A percentile compares a stretch with the other conserved stretches of the same genome.
These are phyloP conservation scores for Nothoprocta perdicaria DNA, from an alignment of 2,113 vertebrate genomes.

Conservation along the genomic window DNA sequence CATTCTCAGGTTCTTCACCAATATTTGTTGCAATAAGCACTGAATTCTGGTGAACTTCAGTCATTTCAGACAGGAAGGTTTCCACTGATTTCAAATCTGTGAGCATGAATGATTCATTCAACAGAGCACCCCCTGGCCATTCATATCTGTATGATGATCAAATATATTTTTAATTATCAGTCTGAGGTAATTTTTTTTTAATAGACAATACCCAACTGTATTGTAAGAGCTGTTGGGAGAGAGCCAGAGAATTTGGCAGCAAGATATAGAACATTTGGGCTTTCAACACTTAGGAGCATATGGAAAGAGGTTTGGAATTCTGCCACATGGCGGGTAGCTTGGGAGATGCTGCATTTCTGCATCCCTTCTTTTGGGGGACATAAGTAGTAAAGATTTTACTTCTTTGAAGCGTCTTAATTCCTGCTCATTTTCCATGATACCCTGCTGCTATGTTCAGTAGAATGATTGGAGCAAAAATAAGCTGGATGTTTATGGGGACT, in stretches of 20 bases:
- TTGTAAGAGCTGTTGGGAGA: constrained; percentile 26
- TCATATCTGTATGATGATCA: constrained; percentile 37
- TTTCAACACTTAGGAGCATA: constrained; percentile 57
- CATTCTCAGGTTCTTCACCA: background rate
- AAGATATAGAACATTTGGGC: constrained; percentile 59
- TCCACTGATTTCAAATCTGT: background rate
- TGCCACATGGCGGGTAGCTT: constrained; percentile 34
- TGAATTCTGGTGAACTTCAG: background rate
- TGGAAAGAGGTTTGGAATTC: constrained; percentile 60
- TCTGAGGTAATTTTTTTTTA: background rate
- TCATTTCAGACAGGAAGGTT: background rate
- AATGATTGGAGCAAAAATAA: background rate
- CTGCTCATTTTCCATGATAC: background rate
- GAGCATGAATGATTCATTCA: background rate
- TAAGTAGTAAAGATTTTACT: background rate
- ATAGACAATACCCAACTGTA: constrained; percentile 44
- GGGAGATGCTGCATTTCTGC: constrained; percentile 49
- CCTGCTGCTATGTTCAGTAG: background rate
- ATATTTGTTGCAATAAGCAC: background rate
- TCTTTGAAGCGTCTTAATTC: background rate
- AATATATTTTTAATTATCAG: constrained; percentile 53
- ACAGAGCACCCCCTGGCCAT: background rate
- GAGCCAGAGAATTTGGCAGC: constrained; percentile 57
- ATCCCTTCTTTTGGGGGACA: background rate
- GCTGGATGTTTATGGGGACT: background rate